Percentiles rank a stretch among this genome's conserved stretches.
These are phyloP conservation scores for Ypsolopha scabrella DNA, from an alignment of 2,888 invertebrate species.

Conservation along the genomic window DNA sequence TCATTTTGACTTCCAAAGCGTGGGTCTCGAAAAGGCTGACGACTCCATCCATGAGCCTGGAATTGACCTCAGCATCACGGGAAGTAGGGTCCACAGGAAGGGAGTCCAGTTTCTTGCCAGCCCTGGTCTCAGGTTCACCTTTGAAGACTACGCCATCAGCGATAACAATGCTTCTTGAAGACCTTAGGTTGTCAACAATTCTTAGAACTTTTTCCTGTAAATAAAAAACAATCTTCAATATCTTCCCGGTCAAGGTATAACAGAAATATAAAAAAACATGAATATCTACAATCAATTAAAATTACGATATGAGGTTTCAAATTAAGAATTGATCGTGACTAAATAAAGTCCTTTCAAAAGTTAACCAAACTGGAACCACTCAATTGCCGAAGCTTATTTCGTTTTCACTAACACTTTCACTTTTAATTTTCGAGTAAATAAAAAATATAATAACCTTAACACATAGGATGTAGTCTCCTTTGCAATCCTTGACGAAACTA, in stretches of 20 bases:
- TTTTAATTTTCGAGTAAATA: conserved; percentile 1
- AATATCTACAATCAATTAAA: too few relatives aligned
- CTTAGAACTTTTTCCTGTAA: conserved; percentile 78
- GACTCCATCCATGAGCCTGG: conserved; percentile 79
- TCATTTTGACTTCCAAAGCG: conserved; percentile 84
- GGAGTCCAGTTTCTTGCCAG: conserved; percentile 72
- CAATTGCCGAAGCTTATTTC: conserved; percentile 18
- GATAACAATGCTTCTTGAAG: conserved; percentile 62
- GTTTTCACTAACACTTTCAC: conserved; percentile 52
- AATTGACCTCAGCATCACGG: conserved; percentile 79
- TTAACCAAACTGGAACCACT: background rate
- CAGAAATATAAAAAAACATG: too few relatives aligned
- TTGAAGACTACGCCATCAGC: conserved; percentile 73
- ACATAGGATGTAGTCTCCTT: conserved; percentile 76
- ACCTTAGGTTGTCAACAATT: conserved; percentile 72
- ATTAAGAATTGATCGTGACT: too few relatives aligned
- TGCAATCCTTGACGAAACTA: conserved; percentile 78
- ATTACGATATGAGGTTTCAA: too few relatives aligned
- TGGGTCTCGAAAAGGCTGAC: conserved; percentile 82
- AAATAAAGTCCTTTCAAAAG: background rate
- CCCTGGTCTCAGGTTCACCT: conserved; percentile 57
- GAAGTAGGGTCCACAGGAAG: conserved; percentile 80
- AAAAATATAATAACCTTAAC: conserved; percentile 74
- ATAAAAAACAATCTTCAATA: conserved; percentile 5
- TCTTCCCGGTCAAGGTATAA: too few relatives aligned